Base-by-base conservation (phyloP, 1,140 invertebrate species). In the Ceratoteleas bidentatus region DNA sequence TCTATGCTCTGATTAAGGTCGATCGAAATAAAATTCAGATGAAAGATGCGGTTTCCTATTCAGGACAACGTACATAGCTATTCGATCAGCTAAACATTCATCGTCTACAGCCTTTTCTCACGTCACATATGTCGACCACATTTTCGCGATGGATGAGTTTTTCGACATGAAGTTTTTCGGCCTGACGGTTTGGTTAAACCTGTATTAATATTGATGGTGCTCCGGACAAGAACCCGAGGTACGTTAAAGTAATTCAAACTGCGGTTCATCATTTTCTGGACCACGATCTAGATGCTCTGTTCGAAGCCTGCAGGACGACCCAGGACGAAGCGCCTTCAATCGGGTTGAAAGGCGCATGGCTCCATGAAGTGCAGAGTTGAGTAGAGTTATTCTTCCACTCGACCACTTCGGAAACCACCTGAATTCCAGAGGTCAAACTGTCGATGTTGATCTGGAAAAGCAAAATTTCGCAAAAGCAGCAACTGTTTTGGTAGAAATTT, bases 61-160 rank as follows among this genome's bases (percentile, higher is more conserved):
- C 74, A 33, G 90, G 90, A 15, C 90, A 62, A 91, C 88, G 52
- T 90, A 86, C 62, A 77, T 91, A 16, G 86, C 88, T 45, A 88
- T 91, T 53, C 57, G 89, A 68, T 74, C 62, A 56, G 87, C 84
- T 33, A 87, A 86, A 58, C 85, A 87, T 66, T 84, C 77, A 14
- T 86, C 84, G 33, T 86, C 83, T 9, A 66, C 53, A 16, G 53
- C 72, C 32, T 43, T 52, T 6, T 47, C 60, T 3, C 72, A 75
- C 32, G 52, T 13, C 33, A 9, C 13, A 14, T 13, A 50, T 16
- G 14, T 50, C 14, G 49, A 50, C 6, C 49, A 50, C 15, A 50
- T 74, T 13, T 16, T 74, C 5, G 15, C 50, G n/a, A 32, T 56
- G 11, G 7, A 11, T 10, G 24, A 54, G 13, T 74, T 74, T 49